Conservation (phyloP, 2,888 invertebrate species). For the Melolontha melolontha region DNA sequence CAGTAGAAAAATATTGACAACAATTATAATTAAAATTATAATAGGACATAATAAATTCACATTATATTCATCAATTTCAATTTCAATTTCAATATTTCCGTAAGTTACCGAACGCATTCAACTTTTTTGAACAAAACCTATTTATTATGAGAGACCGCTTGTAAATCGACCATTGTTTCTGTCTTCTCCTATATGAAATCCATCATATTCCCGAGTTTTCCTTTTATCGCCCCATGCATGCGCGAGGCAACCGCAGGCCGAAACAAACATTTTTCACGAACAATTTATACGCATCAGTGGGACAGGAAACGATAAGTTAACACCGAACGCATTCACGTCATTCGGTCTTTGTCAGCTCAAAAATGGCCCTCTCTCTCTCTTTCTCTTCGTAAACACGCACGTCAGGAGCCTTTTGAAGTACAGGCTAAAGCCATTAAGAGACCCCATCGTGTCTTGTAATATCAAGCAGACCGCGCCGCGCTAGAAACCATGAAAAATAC, state of each 20-base stretch:
- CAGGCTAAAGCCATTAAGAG: conserved; percentile 56
- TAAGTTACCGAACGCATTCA: too few species aligned
- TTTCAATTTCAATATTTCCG: too few species aligned
- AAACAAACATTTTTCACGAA: conserved; percentile 43
- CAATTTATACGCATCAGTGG: conserved; percentile 48
- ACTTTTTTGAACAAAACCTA: too few species aligned
- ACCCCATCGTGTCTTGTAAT: conserved; percentile 60
- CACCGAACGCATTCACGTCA: conserved; percentile 43
- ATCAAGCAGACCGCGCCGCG: conserved; percentile 55
- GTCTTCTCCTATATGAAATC: conserved; percentile 2
- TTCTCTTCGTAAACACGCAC: conserved; percentile 44
- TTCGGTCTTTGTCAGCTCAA: conserved; percentile 37
- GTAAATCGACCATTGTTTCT: background rate
- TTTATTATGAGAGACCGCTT: too few species aligned
- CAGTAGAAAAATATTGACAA: too few species aligned
- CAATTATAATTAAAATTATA: too few species aligned
- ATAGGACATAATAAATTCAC: too few species aligned
- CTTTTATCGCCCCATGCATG: conserved; percentile 31
- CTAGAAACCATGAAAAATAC: conserved; percentile 61
- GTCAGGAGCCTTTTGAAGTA: conserved; percentile 45
- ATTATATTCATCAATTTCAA: too few species aligned
- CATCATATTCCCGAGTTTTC: conserved; percentile 22
- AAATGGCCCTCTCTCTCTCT: conserved; percentile 3
- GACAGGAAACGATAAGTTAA: conserved; percentile 49
- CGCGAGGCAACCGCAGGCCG: conserved; percentile 20